phyloP scores from a whole-genome alignment of 1,140 invertebrate genomes.

The Lepidurus couesii region DNA sequence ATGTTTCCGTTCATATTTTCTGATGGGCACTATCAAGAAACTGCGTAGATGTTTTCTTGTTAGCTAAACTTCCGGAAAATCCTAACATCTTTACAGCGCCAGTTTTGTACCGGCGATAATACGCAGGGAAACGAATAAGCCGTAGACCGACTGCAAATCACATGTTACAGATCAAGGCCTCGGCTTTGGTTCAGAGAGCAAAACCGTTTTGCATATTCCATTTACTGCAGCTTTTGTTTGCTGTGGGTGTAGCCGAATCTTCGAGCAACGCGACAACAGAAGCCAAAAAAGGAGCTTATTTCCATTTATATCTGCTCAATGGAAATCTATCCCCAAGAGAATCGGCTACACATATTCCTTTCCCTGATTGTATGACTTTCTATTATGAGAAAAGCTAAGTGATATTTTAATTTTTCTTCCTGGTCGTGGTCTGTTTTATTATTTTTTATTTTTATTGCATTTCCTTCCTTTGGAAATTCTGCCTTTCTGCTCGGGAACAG shows the following conservation, averaged over 20 bases:
- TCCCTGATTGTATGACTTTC: not conserved
- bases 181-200: not conserved
- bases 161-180: not conserved
- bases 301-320: conserved; percentile 10
- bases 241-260: not conserved
- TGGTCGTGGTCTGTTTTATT: not conserved
- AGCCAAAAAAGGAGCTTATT: not conserved
- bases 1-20: not conserved
- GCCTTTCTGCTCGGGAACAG: not conserved
- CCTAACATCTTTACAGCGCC: not conserved
- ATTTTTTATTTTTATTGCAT: not conserved
- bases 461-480: not conserved
- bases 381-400: not conserved
- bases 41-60: too few relatives aligned
- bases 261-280: not conserved
- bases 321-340: conserved; percentile 10
- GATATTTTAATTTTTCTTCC: not conserved
- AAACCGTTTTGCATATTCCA: conserved; percentile 18
- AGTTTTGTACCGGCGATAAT: not conserved
- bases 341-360: not conserved
- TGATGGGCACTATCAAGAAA: not conserved
- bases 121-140: not conserved
- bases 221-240: conserved; percentile 19
- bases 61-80: not conserved
- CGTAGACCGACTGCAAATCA: not conserved